Conservation (phyloP, 2,113 vertebrate genomes). For the Upupa epops region DNA sequence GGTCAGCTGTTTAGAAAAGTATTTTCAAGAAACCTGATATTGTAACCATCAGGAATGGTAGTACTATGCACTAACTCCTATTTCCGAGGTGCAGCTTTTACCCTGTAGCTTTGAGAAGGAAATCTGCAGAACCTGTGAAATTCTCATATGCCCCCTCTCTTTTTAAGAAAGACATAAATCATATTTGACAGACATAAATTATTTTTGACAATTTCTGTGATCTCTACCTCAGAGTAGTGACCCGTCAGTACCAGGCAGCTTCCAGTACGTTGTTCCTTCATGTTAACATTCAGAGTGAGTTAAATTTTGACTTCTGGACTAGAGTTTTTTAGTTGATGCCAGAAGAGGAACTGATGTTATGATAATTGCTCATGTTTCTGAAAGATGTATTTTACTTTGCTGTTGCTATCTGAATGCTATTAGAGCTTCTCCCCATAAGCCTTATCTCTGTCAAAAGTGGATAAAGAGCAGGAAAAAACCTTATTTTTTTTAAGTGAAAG, state of each 20-base stretch:
- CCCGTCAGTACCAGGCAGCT: not conserved
- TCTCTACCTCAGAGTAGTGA: not conserved
- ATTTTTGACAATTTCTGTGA: not conserved
- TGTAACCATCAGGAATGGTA: accelerated
- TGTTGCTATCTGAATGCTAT: not conserved
- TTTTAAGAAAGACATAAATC: not conserved
- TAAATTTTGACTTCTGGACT: not conserved
- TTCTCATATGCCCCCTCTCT: not conserved
- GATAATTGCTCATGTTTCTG: not conserved
- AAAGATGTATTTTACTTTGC: not conserved
- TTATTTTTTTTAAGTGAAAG: not conserved
- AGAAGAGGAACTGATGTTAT: not conserved
- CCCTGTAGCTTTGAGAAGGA: accelerated
- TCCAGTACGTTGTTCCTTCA: not conserved
- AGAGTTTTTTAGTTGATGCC: not conserved
- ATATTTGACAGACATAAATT: not conserved
- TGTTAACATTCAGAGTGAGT: not conserved
- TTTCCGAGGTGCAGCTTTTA: not conserved
- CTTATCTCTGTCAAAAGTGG: not conserved
- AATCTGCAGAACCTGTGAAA: not conserved
- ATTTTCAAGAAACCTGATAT: not conserved
- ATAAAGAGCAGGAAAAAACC: not conserved
- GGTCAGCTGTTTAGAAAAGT: not conserved
- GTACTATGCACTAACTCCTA: not conserved
- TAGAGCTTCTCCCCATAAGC: not conserved